Conservation (phyloP, 2,113 vertebrate genomes). For the Macroglossus sobrinus region DNA sequence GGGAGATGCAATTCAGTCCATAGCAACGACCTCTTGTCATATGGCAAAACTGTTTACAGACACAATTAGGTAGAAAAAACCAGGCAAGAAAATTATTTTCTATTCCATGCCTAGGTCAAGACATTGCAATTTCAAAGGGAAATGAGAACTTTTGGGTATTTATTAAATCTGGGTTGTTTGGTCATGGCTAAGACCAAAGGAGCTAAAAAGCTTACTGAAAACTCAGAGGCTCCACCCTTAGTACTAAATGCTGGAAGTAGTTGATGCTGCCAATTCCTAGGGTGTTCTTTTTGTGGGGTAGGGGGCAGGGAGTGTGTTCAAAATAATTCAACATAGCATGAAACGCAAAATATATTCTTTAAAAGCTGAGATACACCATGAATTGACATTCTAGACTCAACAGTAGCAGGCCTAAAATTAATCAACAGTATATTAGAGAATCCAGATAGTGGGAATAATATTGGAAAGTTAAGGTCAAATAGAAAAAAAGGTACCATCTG, state of each 20-base stretch:
- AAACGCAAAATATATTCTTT: conserved; percentile 61
- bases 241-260: not conserved
- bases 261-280: not conserved
- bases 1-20: not conserved
- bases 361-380: not conserved
- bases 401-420: conserved; percentile 34
- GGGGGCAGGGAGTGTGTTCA: not conserved
- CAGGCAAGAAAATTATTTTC: not conserved
- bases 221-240: not conserved
- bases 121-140: not conserved
- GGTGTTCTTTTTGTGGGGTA: too few species aligned
- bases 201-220: not conserved
- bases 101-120: not conserved
- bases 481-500: not conserved
- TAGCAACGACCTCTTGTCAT: not conserved
- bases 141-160: not conserved
- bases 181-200: conserved; percentile 12
- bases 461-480: conserved; percentile 33
- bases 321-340: not conserved
- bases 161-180: not conserved
- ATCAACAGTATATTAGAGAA: conserved; percentile 19
- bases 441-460: conserved; percentile 21
- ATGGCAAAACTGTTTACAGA: not conserved
- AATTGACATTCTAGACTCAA: conserved; percentile 30
- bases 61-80: not conserved